Conservation (phyloP, 2,888 invertebrate species). For the Dasypolia templi region DNA sequence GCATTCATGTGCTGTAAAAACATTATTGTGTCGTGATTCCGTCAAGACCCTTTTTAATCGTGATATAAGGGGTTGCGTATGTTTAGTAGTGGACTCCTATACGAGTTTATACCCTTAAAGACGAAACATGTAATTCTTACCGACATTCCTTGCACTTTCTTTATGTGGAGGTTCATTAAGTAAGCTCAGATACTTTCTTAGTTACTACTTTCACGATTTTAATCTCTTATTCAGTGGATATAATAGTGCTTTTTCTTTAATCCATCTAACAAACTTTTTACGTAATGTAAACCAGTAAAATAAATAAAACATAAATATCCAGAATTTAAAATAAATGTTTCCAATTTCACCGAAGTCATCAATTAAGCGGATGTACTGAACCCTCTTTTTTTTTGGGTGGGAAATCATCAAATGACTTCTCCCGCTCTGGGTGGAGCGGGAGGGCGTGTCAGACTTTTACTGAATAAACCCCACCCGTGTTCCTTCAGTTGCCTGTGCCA, state of each 20-base stretch:
- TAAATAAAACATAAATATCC: constrained; percentile 20
- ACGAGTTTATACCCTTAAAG: constrained; percentile 18
- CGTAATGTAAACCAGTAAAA: background rate
- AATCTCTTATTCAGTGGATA: background rate
- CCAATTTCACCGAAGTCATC: constrained; percentile 47
- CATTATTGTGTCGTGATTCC: background rate
- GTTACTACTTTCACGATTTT: background rate
- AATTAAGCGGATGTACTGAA: constrained; percentile 55
- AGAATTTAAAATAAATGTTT: constrained; percentile 28
- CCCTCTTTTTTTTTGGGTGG: no score
- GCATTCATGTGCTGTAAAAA: background rate
- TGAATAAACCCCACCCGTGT: no score
- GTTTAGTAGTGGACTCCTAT: background rate
- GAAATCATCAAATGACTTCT: no score
- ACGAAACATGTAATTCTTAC: constrained; percentile 8
- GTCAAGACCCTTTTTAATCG: background rate
- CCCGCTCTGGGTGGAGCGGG: no score
- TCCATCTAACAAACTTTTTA: constrained; percentile 16
- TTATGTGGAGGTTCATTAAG: background rate
- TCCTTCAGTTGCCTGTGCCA: no score
- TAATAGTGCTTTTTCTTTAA: background rate
- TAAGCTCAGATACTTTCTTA: constrained; percentile 7
- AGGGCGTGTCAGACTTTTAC: no score
- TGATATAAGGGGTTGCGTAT: background rate
- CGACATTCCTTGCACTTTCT: constrained; percentile 1